Evolutionary conservation across 2,888 invertebrate species (phyloP).

Genomic region (Eilema griseolum): DNA sequence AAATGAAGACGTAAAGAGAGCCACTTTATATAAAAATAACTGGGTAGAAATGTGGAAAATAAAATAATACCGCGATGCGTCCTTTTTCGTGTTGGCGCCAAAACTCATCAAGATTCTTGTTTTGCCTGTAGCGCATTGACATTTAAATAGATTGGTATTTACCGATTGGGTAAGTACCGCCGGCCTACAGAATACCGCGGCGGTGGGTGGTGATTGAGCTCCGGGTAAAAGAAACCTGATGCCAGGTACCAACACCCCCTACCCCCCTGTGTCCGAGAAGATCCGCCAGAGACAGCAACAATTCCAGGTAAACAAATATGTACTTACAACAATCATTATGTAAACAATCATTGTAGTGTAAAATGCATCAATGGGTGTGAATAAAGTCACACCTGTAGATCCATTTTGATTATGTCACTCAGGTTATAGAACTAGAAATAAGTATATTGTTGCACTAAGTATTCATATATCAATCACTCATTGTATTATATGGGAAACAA

Average conservation of each 20-base stretch:
- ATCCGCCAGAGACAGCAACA: constrained; percentile 71
- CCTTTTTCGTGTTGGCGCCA: too few species aligned
- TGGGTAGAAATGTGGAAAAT: too few species aligned
- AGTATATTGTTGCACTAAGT: neutral
- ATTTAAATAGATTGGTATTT: too few species aligned
- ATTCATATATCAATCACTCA: neutral
- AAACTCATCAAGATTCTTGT: too few species aligned
- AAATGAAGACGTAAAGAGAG: too few species aligned
- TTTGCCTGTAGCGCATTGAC: too few species aligned
- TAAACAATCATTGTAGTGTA: neutral
- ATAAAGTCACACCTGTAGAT: neutral
- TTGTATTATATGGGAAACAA: neutral
- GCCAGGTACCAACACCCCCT: constrained; percentile 80
- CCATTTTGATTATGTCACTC: neutral
- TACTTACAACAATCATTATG: neutral
- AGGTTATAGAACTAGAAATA: neutral
- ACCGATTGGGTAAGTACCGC: too few species aligned
- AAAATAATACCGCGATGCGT: too few species aligned
- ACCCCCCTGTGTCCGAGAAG: constrained; percentile 69
- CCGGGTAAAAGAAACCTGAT: constrained; percentile 67
- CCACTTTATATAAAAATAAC: too few species aligned
- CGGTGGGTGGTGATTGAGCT: too few species aligned
- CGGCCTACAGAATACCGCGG: too few species aligned
- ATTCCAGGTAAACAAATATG: constrained; percentile 76
- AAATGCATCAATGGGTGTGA: too few species aligned